Evolutionary conservation across 2,888 invertebrate genomes (phyloP).

Genomic region (Volucella zonaria): DNA sequence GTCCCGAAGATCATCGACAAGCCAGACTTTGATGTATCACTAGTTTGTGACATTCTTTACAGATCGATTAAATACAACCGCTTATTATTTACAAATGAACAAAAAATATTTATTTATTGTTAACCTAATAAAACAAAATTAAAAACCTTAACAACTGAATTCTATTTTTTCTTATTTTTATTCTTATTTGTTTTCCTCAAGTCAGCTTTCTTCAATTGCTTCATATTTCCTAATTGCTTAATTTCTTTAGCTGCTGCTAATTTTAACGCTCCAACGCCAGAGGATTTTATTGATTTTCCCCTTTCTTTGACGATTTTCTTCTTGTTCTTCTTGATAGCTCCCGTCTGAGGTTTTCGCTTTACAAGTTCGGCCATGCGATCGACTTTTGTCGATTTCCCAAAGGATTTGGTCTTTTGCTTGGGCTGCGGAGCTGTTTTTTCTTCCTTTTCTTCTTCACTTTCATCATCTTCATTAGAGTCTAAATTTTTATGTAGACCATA

Average conservation of each 20-base stretch:
- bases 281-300: constrained; percentile 61
- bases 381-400: constrained; percentile 68
- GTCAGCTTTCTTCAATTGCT: constrained; percentile 73
- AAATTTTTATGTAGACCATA: constrained; percentile 69
- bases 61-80: constrained; percentile 10
- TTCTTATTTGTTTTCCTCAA: constrained; percentile 75
- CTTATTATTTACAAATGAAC: constrained; percentile 23
- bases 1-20: too few species aligned
- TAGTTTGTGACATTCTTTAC: background rate
- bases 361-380: constrained; percentile 77
- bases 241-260: constrained; percentile 77
- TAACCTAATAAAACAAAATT: constrained; percentile 57
- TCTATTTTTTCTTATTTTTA: constrained; percentile 21
- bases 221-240: constrained; percentile 59
- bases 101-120: constrained; percentile 60
- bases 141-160: constrained; percentile 39
- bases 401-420: constrained; percentile 64
- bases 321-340: constrained; percentile 77
- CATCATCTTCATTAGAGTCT: constrained; percentile 61
- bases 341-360: constrained; percentile 78
- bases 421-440: constrained; percentile 47
- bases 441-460: constrained; percentile 44
- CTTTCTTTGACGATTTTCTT: constrained; percentile 74
- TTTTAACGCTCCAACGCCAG: constrained; percentile 73
- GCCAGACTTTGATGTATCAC: too few species aligned